Evolutionary conservation across 1,140 invertebrate genomes (phyloP).

Genomic region (Pemphigus obesinymphae): DNA sequence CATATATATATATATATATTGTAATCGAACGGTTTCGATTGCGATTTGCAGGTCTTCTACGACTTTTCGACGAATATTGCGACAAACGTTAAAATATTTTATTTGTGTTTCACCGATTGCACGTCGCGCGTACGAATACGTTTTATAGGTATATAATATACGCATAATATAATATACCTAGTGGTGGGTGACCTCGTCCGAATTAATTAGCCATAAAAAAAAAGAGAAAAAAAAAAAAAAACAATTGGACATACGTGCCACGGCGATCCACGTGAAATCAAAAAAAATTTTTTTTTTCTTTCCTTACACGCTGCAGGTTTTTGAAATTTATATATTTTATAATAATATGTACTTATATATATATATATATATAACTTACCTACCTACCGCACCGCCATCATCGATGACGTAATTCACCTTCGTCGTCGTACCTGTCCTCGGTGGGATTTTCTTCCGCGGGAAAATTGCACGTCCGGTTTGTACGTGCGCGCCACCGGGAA

Average conservation of each 20-base stretch:
- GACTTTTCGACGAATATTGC: too few relatives aligned
- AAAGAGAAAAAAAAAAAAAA: not conserved
- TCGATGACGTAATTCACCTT: too few relatives aligned
- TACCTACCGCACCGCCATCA: too few relatives aligned
- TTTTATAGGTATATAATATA: not conserved
- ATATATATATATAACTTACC: too few relatives aligned
- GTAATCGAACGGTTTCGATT: not conserved
- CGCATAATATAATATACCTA: not conserved
- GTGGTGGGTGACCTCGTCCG: not conserved
- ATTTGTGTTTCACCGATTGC: not conserved
- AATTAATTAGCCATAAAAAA: conserved; percentile 12
- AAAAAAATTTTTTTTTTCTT: not conserved
- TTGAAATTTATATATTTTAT: not conserved
- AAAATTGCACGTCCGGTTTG: not conserved
- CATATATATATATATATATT: too few relatives aligned
- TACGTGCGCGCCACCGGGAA: too few relatives aligned
- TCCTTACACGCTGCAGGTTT: not conserved
- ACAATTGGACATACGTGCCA: not conserved
- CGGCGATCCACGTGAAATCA: not conserved
- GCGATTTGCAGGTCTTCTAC: not conserved
- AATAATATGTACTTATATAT: not conserved
- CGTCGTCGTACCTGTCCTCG: not conserved
- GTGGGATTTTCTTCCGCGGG: not conserved
- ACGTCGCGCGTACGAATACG: not conserved
- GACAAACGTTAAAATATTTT: not conserved